phyloP scores from a whole-genome alignment of 1,140 invertebrate species.

The Macrocentrus cingulum region DNA sequence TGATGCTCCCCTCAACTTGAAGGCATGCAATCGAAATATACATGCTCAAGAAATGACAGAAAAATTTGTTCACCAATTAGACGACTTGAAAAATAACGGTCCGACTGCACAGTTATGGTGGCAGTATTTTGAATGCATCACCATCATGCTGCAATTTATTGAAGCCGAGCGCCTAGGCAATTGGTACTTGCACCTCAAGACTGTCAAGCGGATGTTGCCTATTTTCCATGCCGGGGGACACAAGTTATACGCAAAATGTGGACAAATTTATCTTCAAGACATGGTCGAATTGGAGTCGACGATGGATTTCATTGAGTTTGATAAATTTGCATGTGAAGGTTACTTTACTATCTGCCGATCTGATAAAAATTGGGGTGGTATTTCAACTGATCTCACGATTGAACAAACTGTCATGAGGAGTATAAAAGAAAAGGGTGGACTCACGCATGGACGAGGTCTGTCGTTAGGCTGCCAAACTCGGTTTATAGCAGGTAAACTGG shows the following conservation, averaged over 20 bases:
- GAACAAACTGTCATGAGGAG: neutral
- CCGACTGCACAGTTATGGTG: neutral
- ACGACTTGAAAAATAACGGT: neutral
- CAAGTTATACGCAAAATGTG: neutral
- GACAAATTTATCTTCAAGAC: neutral
- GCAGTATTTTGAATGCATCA: neutral
- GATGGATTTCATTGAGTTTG: neutral
- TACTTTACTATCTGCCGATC: neutral
- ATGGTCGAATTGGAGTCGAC: neutral
- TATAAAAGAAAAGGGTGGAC: neutral
- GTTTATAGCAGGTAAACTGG: neutral
- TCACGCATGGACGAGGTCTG: neutral
- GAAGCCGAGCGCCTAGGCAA: neutral
- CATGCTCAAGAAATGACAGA: neutral
- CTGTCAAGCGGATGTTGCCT: neutral
- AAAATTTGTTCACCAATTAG: neutral
- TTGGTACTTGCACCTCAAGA: neutral
- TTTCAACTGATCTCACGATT: neutral
- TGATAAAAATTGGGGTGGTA: neutral
- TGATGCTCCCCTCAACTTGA: neutral
- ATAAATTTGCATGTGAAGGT: neutral
- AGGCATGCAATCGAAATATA: neutral
- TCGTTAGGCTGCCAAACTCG: too few relatives aligned
- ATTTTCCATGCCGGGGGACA: neutral
- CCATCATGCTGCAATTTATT: neutral